Evolutionary conservation across 64 coral and sea anemone genomes (phyloP).

Genomic region (Pachyseris speciosa): DNA sequence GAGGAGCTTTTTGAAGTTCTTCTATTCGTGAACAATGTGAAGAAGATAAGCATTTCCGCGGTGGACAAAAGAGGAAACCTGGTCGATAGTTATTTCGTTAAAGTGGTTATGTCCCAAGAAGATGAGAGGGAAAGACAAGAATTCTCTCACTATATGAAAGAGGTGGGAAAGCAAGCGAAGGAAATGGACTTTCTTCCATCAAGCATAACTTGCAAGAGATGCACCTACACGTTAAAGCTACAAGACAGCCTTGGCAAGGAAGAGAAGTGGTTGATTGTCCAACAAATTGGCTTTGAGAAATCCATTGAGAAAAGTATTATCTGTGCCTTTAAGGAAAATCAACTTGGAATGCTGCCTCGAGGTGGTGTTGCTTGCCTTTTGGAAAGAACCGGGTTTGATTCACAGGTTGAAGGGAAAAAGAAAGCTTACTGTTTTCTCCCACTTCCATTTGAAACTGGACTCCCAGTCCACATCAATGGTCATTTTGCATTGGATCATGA

Average conservation of each 20-base stretch:
- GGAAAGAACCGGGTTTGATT: background rate
- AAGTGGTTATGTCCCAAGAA: conserved; percentile 26
- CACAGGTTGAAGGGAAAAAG: background rate
- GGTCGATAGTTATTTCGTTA: background rate
- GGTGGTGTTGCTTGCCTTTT: conserved; percentile 71
- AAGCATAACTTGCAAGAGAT: background rate
- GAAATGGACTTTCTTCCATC: background rate
- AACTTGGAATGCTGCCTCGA: conserved; percentile 77
- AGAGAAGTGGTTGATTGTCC: conserved; percentile 74
- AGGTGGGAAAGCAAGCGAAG: conserved; percentile 1
- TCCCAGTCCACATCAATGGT: conserved; percentile 90
- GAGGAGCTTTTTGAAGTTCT: conserved; percentile 51
- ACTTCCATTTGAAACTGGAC: conserved; percentile 67
- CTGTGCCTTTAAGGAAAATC: conserved; percentile 10
- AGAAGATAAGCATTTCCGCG: conserved; percentile 44
- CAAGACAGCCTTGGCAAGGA: conserved; percentile 17
- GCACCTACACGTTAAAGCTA: conserved; percentile 62
- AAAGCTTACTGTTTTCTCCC: conserved; percentile 90
- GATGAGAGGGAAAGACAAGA: conserved; percentile 6
- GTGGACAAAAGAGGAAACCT: background rate
- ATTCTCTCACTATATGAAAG: conserved; percentile 45
- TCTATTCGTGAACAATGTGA: conserved; percentile 68
- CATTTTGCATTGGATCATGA: conserved; percentile 89
- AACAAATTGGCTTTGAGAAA: conserved; percentile 72
- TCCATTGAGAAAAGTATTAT: background rate